Evolutionary conservation across 2,113 vertebrate species (phyloP).

Genomic region (Panthera leo): DNA sequence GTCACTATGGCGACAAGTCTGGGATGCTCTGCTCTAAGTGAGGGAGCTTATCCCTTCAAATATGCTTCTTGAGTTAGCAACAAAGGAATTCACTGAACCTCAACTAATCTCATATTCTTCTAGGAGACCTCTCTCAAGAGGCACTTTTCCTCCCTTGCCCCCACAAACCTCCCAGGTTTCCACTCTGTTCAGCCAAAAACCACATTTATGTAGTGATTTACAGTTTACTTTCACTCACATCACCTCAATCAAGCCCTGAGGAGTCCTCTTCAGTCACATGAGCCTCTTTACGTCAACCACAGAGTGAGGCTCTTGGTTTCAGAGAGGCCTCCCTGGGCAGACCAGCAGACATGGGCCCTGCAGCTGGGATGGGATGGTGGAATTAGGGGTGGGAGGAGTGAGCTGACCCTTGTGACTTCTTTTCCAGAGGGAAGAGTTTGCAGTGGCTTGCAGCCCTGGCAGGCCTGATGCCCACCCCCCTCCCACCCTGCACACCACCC

Average conservation of each 20-base stretch:
- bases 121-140: conserved; percentile 68
- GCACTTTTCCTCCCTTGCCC: conserved; percentile 40
- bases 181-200: not conserved
- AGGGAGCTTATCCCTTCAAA: conserved; percentile 82
- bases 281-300: not conserved
- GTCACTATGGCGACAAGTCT: conserved; percentile 84
- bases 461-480: not conserved
- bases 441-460: not conserved
- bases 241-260: not conserved
- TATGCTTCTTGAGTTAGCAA: conserved; percentile 80
- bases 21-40: conserved; percentile 82
- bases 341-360: not conserved
- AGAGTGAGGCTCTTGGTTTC: not conserved
- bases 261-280: not conserved
- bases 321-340: not conserved
- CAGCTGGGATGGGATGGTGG: not conserved
- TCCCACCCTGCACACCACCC: too few relatives aligned
- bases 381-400: not conserved
- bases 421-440: not conserved
- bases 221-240: not conserved
- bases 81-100: conserved; percentile 86
- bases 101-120: conserved; percentile 85
- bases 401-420: not conserved
- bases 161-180: conserved; percentile 68
- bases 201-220: not conserved